Evolutionary conservation across 2,113 vertebrate genomes (phyloP).

Genomic region (Pachypanchax playfairii): DNA sequence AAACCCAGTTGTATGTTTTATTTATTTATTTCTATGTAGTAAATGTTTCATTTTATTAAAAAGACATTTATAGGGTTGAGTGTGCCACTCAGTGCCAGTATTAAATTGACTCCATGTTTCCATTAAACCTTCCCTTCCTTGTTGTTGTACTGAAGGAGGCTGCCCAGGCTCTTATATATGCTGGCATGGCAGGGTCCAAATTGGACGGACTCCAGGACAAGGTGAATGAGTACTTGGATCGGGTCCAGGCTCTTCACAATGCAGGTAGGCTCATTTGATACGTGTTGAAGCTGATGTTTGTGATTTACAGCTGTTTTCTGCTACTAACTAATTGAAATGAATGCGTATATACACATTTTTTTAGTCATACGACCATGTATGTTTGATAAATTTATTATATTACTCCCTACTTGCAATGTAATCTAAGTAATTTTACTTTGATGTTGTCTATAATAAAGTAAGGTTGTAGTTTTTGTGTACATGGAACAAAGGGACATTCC

Average conservation of each 20-base stretch:
- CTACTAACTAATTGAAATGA: neutral
- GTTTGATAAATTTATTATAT: too few species aligned
- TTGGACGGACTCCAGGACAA: conserved; percentile 95
- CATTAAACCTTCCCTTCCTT: neutral
- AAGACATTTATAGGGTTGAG: too few species aligned
- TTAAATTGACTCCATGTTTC: neutral
- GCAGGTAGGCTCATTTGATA: conserved; percentile 77
- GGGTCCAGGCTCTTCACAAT: conserved; percentile 92
- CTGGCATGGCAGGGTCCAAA: conserved; percentile 95
- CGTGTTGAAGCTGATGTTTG: neutral
- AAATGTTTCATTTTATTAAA: too few species aligned
- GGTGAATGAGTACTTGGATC: conserved; percentile 94
- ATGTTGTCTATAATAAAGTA: too few species aligned
- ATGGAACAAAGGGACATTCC: too few species aligned
- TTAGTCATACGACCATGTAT: too few species aligned
- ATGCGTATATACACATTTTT: too few species aligned
- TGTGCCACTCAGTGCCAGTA: neutral
- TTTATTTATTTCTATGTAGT: too few species aligned
- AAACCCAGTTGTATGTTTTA: too few species aligned
- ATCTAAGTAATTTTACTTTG: too few species aligned
- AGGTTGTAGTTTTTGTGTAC: too few species aligned
- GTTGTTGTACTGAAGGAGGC: conserved; percentile 75
- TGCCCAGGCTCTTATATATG: conserved; percentile 97
- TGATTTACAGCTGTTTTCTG: neutral
- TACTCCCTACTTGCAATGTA: too few species aligned